Base-by-base conservation (phyloP, 2,888 invertebrate species). In the Sphecodes monilicornis region DNA sequence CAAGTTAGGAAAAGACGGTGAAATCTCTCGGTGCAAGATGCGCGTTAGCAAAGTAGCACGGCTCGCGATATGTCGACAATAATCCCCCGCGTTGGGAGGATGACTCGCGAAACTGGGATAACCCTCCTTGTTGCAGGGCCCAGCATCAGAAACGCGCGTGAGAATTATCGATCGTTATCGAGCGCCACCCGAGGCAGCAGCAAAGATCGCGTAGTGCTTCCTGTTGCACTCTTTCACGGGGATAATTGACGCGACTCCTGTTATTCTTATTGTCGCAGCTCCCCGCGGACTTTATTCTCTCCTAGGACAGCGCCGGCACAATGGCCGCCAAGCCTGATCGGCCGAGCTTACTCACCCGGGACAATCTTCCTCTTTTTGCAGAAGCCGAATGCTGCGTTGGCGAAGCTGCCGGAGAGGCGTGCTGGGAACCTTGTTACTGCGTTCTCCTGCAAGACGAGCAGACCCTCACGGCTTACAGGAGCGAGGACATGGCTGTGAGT, bases 341-440 rank as follows among this genome's bases (percentile, higher is more conserved):
- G 57, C 57, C 76, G 36, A 50, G 41, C 68, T 46, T 82, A 80
- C 71, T 88, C 82, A 88, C 73, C 75, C 68, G 71, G 50, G 68
- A 72, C 68, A 36, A 76, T 80, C 76, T 79, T 80, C 80, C 78
- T 82, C 82, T 88, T 88, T 66, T 88, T 88, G 54, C 93, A 95
- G 93, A 95, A 92, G 93, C 95, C 94, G 91, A 95, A 93, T 94
- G 96, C 96, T 90, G 95, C 95, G 93, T 92, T 95, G 95, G 92
- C 93, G 95, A 95, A 86, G 95, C 95, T 76, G 96, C 96, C 66
- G 96, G 96, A 71, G 96, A 96, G 70, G 96, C 97, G 70, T 95
- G 96, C 82, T 97, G 97, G 97, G 97, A 97, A 95, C 97, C 97
- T 26, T 97, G 97, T 95, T 97, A 97, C 95, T 97, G 97, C 95